phyloP scores from a whole-genome alignment of 2,797 vertebrate species.

The Urophycis tenuis region DNA sequence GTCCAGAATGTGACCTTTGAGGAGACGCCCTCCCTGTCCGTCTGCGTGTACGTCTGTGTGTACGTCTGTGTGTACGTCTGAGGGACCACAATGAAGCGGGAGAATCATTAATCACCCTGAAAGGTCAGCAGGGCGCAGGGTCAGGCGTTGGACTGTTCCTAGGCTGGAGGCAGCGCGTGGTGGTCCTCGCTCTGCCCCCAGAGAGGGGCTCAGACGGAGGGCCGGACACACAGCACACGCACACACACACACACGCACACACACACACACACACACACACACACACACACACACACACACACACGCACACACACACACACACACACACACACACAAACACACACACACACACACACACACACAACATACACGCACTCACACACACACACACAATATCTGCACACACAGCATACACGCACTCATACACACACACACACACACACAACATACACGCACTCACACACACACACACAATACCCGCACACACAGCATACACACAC shows the following conservation, averaged over 20 bases:
- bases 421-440: not conserved
- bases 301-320: too few relatives aligned
- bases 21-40: constrained; percentile 45
- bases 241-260: not conserved
- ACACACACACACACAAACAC: too few relatives aligned
- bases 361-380: too few relatives aligned
- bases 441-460: not conserved
- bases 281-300: too few relatives aligned
- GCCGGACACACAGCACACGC: not conserved
- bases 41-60: too few relatives aligned
- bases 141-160: constrained; percentile 17
- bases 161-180: not conserved
- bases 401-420: too few relatives aligned
- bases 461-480: too few relatives aligned
- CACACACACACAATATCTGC: too few relatives aligned
- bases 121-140: constrained; percentile 57
- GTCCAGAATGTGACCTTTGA: constrained; percentile 59
- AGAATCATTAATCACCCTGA: constrained; percentile 58
- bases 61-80: constrained; percentile 54
- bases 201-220: not conserved
- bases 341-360: too few relatives aligned
- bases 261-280: too few relatives aligned
- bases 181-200: not conserved
- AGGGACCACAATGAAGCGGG: constrained; percentile 53
- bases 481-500: too few relatives aligned